Base-by-base conservation (phyloP, 2,113 vertebrate genomes). In the Paracanthobrama guichenoti region DNA sequence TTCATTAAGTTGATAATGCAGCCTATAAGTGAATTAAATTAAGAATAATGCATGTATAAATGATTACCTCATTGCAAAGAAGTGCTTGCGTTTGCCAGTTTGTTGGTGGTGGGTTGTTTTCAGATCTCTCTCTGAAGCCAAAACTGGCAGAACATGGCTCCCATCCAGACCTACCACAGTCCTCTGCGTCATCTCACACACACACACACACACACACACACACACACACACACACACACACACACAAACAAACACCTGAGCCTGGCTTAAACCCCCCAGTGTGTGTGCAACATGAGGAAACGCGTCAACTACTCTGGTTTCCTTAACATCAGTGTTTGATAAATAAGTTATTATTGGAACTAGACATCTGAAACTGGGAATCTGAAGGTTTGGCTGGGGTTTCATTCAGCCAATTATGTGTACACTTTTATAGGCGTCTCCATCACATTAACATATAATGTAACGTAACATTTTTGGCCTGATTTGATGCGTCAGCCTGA, bases 181-280 rank as follows among this genome's bases (percentile, higher is more conserved):
- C 46, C 75, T 64, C 16, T 83, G 81, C 85, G 81, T 83, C 85
- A 86, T 86, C 71, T 59, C 31, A 75, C 67, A 18, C 16, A 55
- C 18, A 53, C 16, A 53, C 16, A 53, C 50, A 53, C 48, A 50
- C 48, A 50, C 14, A 16, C 14, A 48, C 13, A 48, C 46, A 48
- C 46, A 48, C 46, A 48, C 13, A 50, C 48, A 50, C 48, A 50
- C 13, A 50, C 48, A 76, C 50, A 78, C 44, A 83, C 81, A 79
- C 66, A 53, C 44, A 57, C 67, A 80, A n/a, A 59, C 62, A 35
- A 24, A 22, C 24, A 44, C 22, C 67, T 26, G 31, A 31, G 26
- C 81, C 67, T 20, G 71, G 46, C 24, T n/a, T 11, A 75, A n/a
- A 26, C 6, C 59, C 42, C 24, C 44, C 1, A n/a, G 26, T 20